Base-by-base conservation (phyloP, 2,797 vertebrate species). In the Scyliorhinus canicula region DNA sequence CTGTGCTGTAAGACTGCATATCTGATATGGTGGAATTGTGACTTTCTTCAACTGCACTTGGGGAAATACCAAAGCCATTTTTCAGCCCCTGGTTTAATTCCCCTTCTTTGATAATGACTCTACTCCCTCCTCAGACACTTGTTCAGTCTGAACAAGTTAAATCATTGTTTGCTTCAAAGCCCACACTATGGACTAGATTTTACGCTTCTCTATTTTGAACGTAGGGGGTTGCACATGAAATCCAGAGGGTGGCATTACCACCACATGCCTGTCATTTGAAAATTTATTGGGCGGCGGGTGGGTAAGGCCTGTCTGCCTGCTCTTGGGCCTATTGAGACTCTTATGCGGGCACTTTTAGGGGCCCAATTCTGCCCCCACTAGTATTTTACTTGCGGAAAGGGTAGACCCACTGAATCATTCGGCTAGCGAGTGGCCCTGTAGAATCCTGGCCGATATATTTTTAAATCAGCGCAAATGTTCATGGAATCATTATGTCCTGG, bases 361-460 rank as follows among this genome's bases (percentile, higher is more conserved):
- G 1, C 55, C 55, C 9, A 5, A 55, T 55, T 9, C 55, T 55
- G 55, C 55, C 55, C 55, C 55, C 55, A 55, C 55, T 55, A 9
- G 55, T 55, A 55, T 55, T 55, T 55, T 55, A 55, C 55, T 6
- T 55, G 55, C 55, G 9, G 55, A 5, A 55, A 9, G 55, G 55
- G 55, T 55, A 55, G 55, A 9, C 55, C 55, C 55, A 55, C n/a
- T n/a, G n/a, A n/a, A n/a, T n/a, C n/a, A n/a, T n/a, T n/a, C n/a
- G n/a, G n/a, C n/a, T n/a, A n/a, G n/a, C n/a, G n/a, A n/a, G n/a
- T n/a, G n/a, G n/a, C n/a, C n/a, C n/a, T n/a, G n/a, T n/a, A n/a
- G n/a, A n/a, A n/a, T n/a, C n/a, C n/a, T n/a, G n/a, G n/a, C n/a
- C 21, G 63, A 65, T 65, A 65, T 65, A 65, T 90, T 97, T 97